phyloP scores from a whole-genome alignment of 1,140 invertebrate species.

The Scaptomyza hsui region DNA sequence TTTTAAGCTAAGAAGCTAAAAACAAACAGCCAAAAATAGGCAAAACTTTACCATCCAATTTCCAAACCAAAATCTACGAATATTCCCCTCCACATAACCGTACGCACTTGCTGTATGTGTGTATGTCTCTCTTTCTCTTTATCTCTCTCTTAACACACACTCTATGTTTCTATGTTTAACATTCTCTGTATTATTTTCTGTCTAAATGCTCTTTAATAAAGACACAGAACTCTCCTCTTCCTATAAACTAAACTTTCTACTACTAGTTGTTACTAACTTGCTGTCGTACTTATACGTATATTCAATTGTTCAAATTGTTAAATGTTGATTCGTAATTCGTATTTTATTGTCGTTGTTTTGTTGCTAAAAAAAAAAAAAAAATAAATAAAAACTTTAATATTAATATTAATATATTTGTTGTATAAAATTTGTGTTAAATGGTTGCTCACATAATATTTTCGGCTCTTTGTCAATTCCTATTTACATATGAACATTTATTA shows the following conservation, averaged over 20 bases:
- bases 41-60: conserved; percentile 43
- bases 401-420: conserved; percentile 39
- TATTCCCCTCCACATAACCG: conserved; percentile 31
- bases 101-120: conserved; percentile 57
- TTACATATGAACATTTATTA: neutral
- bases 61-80: conserved; percentile 53
- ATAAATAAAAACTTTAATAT: conserved; percentile 26
- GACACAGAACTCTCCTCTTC: conserved; percentile 63
- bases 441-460: conserved; percentile 27
- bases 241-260: conserved; percentile 50
- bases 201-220: conserved; percentile 36
- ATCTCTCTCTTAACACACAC: conserved; percentile 30
- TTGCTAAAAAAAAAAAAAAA: conserved; percentile 35
- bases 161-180: conserved; percentile 30
- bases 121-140: conserved; percentile 30
- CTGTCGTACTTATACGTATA: conserved; percentile 73
- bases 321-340: conserved; percentile 62
- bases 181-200: conserved; percentile 40
- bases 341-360: conserved; percentile 40
- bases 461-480: conserved; percentile 19
- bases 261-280: conserved; percentile 73
- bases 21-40: conserved; percentile 34
- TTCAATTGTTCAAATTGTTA: conserved; percentile 60
- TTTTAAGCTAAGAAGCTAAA: conserved; percentile 38
- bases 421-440: conserved; percentile 43